Percentiles rank a stretch among this genome's conserved stretches.
phyloP scores from a whole-genome alignment of 2,888 invertebrate genomes.

The Drosophila rubida region DNA sequence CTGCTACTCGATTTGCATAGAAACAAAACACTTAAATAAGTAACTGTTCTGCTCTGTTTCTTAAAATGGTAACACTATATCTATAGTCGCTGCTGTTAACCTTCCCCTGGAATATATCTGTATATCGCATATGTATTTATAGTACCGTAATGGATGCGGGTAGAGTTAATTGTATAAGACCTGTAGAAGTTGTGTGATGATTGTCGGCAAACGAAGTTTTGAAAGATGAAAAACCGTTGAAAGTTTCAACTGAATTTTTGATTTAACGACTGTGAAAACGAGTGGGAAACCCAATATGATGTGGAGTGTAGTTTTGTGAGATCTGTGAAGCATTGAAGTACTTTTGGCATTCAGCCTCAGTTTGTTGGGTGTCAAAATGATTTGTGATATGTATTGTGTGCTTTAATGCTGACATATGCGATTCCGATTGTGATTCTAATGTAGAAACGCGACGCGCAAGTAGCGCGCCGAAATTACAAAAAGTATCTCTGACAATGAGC shows the following conservation, averaged over 20 bases:
- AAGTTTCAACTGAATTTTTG: neutral
- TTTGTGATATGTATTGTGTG: constrained; percentile 44
- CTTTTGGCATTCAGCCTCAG: constrained; percentile 28
- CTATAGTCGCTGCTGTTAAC: too few species aligned
- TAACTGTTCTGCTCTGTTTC: too few species aligned
- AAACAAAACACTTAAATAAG: too few species aligned
- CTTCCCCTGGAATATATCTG: too few species aligned
- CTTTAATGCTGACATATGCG: constrained; percentile 68
- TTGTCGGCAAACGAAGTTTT: too few species aligned
- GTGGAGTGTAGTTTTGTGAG: neutral
- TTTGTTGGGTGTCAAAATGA: constrained; percentile 42
- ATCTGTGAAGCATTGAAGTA: constrained; percentile 1
- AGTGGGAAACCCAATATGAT: neutral
- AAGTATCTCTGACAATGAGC: constrained; percentile 33
- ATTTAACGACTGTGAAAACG: too few species aligned
- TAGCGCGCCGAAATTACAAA: constrained; percentile 22
- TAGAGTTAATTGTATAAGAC: constrained; percentile 20
- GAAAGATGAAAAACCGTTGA: constrained; percentile 1
- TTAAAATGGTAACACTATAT: too few species aligned
- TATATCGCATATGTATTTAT: too few species aligned
- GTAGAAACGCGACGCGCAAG: constrained; percentile 9
- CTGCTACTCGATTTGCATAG: too few species aligned
- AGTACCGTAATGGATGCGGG: too few species aligned
- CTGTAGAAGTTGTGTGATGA: constrained; percentile 6
- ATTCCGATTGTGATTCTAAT: constrained; percentile 42